These are phyloP conservation scores for Spheniscus humboldti DNA, from an alignment of 2,797 vertebrate species.

Conservation along the genomic window DNA sequence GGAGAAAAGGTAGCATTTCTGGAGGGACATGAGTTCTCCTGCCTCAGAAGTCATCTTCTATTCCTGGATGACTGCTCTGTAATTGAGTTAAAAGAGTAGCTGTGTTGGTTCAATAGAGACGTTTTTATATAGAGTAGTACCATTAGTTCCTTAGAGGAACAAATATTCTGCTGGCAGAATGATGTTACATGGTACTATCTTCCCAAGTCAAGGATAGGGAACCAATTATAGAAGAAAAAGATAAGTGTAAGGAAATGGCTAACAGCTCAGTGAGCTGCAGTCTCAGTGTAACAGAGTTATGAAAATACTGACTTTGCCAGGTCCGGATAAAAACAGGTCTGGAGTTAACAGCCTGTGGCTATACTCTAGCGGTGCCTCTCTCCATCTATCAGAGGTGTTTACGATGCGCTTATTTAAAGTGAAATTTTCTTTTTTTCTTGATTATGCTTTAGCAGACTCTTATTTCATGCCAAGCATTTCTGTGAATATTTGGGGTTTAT, in stretches of 20 bases:
- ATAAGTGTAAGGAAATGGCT: not conserved
- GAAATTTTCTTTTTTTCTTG: not conserved
- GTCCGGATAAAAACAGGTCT: not conserved
- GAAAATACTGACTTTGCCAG: not conserved
- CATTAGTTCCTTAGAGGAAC: conserved; percentile 22
- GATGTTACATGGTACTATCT: not conserved
- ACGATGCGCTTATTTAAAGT: not conserved
- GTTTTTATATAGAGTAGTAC: not conserved
- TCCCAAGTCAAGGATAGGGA: not conserved
- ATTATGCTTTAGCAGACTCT: not conserved
- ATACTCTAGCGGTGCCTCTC: not conserved
- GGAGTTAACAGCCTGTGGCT: not conserved
- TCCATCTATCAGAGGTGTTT: not conserved
- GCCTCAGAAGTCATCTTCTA: conserved; percentile 34
- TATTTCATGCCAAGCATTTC: not conserved
- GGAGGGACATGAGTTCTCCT: conserved; percentile 4
- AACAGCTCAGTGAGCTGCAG: not conserved
- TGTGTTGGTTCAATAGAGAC: not conserved
- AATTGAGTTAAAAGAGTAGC: conserved; percentile 54
- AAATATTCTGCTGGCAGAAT: conserved; percentile 8
- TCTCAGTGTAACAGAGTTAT: not conserved
- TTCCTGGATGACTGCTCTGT: conserved; percentile 44
- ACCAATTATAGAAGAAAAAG: not conserved
- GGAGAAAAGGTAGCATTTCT: not conserved
- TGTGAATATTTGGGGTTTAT: not conserved